Evolutionary conservation across 2,797 vertebrate species (phyloP).

Genomic region (Denticeps clupeoides): DNA sequence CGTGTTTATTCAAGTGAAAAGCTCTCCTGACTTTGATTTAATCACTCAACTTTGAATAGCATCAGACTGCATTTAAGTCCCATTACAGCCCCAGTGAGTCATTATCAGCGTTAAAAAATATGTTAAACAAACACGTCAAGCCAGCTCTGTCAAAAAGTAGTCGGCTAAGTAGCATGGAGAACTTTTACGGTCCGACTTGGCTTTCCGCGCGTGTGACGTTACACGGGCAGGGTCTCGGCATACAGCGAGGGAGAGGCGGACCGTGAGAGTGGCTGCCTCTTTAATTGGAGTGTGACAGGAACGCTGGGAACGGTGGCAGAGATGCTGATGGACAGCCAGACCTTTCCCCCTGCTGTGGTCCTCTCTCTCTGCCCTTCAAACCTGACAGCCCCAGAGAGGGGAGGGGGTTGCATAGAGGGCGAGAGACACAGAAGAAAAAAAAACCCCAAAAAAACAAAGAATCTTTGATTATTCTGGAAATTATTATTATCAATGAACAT

Average conservation of each 20-base stretch:
- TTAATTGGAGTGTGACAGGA: conserved; percentile 50
- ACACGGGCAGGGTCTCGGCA: background rate
- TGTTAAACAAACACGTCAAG: too few relatives aligned
- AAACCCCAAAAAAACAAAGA: too few relatives aligned
- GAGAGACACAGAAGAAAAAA: background rate
- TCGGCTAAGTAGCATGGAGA: too few relatives aligned
- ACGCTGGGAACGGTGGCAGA: conserved; percentile 31
- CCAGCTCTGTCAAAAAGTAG: too few relatives aligned
- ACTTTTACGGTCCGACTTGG: too few relatives aligned
- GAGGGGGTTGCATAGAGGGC: conserved; percentile 7
- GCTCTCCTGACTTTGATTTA: conserved; percentile 2
- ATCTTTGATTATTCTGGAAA: too few relatives aligned
- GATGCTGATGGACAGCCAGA: conserved; percentile 33
- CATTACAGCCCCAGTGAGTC: background rate
- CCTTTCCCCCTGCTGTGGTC: conserved; percentile 38
- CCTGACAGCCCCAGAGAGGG: conserved; percentile 19
- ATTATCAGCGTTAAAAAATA: background rate
- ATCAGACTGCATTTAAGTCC: background rate
- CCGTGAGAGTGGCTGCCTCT: conserved; percentile 30
- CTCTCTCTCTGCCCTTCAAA: conserved; percentile 40
- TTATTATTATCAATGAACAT: too few relatives aligned
- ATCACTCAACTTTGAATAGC: conserved; percentile 3
- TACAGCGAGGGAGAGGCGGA: conserved; percentile 9
- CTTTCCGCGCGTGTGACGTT: conserved; percentile 9
- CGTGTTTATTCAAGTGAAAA: conserved; percentile 7